Base-by-base conservation (phyloP, 1,140 invertebrate species). In the Eriocheir sinensis region DNA sequence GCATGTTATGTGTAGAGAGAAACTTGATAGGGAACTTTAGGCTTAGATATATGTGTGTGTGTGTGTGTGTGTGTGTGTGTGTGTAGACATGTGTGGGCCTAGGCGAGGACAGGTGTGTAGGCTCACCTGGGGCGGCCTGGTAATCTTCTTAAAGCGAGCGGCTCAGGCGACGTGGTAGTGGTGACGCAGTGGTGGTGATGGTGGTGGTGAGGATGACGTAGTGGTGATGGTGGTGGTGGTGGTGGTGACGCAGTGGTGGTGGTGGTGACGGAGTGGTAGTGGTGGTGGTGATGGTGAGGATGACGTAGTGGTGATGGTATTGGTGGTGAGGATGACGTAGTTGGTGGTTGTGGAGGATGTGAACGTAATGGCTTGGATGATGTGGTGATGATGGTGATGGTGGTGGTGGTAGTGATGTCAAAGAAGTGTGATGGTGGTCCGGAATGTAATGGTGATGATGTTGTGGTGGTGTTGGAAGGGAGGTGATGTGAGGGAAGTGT, bases 21-120 rank as follows among this genome's bases (percentile, higher is more conserved):
- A n/a, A n/a, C 60, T 72, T 72, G n/a, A 72, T 72, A 72, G 60
- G n/a, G 60, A n/a, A 72, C 60, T 72, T 72, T 72, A 72, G 60
- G 60, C 60, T 72, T 72, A 72, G 60, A n/a, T 53, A n/a, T 72
- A n/a, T 72, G 60, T 72, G 60, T 72, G 60, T 72, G 60, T 72
- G 60, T 72, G 60, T 72, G 60, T 72, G 60, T 72, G 48, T 53
- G 48, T 53, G 44, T 48, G 4, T 48, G 44, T 48, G 44, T 60
- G 2, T 60, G 53, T 60, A 60, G 60, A n/a, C 60, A 72, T 72
- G 60, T 72, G 60, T 72, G 60, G 60, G 60, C 60, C 60, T 72
- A 72, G 60, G 60, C 21, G 60, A 72, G 60, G 60, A 72, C 60
- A 72, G 60, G 60, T 72, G 60, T 72, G 60, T 72, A 72, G 60